Evolutionary conservation across 2,797 vertebrate species (phyloP), one percentile per base, ranked within the genome.

Genomic region (Acanthurus tractus): DNA sequence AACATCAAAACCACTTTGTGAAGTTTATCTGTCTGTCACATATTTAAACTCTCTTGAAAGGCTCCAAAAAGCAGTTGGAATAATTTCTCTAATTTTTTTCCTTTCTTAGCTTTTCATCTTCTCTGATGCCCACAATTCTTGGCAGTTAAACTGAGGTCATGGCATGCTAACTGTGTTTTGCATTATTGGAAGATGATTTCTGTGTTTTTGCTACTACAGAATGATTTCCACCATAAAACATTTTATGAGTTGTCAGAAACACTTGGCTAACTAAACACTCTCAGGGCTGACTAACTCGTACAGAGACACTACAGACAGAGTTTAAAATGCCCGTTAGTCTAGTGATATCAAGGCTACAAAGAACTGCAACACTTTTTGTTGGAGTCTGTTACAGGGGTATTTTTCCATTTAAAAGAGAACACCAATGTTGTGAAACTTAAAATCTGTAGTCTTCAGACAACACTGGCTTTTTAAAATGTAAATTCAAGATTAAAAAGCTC

Each of bases 1-100:
- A 79, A 64, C 17, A 44, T 25, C 14, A 76, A 44, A 0, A 3
- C 18, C n/a, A n/a, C 34, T 76, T 78, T 72, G 13, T 59, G 52
- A 25, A 36, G 48, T 23, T 67, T 66, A 34, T 72, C 54, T 25
- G 4, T 76, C 55, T 38, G 45, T 50, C 5, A 18, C 22, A 63
- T 22, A 9, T 64, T 75, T 8, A 18, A 6, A 15, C 29, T 62
- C 40, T 40, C 34, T 44, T 76, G 56, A 63, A 59, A 9, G 29
- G 48, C 52, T 57, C 55, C 4, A 54, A 18, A 63, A 63, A 66
- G 25, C 18, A 17, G 14, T 64, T 62, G 12, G 42, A 73, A 65
- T 75, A 38, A 20, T 67, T 34, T 68, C 50, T 17, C 34, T 40
- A 38, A 40, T 40, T 23, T 14, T 18, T 22, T 17, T 44, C 45